Base-by-base conservation (phyloP, 2,888 invertebrate species). In the Dorcus hopei region DNA sequence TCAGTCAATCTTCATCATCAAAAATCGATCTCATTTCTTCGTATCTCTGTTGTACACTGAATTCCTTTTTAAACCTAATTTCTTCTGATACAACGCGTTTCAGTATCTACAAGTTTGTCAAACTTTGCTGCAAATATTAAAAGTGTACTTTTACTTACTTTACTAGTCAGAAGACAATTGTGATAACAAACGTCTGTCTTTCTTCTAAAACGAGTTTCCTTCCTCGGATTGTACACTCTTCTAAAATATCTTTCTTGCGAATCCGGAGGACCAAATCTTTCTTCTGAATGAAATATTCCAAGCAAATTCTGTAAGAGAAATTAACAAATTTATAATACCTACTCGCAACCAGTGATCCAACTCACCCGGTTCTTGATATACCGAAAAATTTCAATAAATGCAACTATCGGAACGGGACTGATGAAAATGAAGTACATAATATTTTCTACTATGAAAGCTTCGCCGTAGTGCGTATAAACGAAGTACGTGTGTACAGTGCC, bases 261-360 rank as follows among this genome's bases (percentile, higher is more conserved):
- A 55, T 59, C 59, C 11, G 59, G 59, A 3, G 59, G 59, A 42
- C 59, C 59, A 38, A 23, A 59, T n/a, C 14, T 19, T 38, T 55
- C 55, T n/a, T 52, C 49, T 38, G 26, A 33, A 49, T 59, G 52
- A 38, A 59, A 55, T 39, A 59, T 14, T 5, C 59, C 59, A 3
- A 52, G 4, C 26, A 59, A 45, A 14, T 59, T 52, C 59, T 59
- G 39, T 7, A 47, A 38, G 1, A 47, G n/a, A 33, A 23, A 38
- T 26, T 2, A 3, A 43, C 6, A n/a, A 53, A n/a, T 9, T 7
- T 47, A 16, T 38, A 38, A 45, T 16, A 42, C 8, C 8, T 47
- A 14, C 9, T 42, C 19, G 1, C 14, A 14, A 14, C 14, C 14
- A 43, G 6, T 6, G 23, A 7, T 9, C 9, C 11, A 26, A n/a